Base-by-base conservation (phyloP, 2,113 vertebrate genomes). In the Pavo muticus region DNA sequence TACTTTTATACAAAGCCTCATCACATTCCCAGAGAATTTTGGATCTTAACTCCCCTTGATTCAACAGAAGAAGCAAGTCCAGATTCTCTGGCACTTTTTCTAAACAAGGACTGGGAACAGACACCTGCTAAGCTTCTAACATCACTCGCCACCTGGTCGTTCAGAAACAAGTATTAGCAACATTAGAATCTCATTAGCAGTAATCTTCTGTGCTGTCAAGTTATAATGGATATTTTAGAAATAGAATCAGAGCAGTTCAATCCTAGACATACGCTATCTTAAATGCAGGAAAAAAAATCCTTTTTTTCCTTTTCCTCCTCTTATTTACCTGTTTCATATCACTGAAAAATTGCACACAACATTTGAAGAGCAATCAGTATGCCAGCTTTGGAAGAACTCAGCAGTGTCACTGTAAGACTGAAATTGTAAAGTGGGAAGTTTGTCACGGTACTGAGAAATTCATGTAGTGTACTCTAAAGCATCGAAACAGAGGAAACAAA, bases 271-370 rank as follows among this genome's bases (percentile, higher is more conserved):
- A 91, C 3, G 40, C 63, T 57, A 68, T 32, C 39, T 64, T 1
- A 2, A 37, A 60, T 73, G 56, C 42, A 84, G n/a, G 8, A 23
- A 48, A 12, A 86, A 11, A 80, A 29, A 16, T 1, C 2, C 19
- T 54, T 50, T 35, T 87, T 39, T 47, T 25, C 11, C n/a, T 32
- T 30, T 39, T 25, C 30, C 25, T 32, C 37, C 12, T 29, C 19
- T 95, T 90, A 88, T 97, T 93, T 95, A 96, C 79, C 85, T 94
- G 79, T 19, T 93, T 93, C 81, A 94, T 63, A 94, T 75, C 44
- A 95, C 17, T 95, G 93, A 94, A 93, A 95, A 95, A 94, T 84
- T 95, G 91, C 88, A 95, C 76, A 93, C 72, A 95, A 94, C 85
- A 94, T 88, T 81, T 94, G 88, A 82, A 95, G 90, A 90, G 85